These are phyloP conservation scores for Serranus cabrilla DNA, from an alignment of 2,797 vertebrate genomes.

Conservation along the genomic window DNA sequence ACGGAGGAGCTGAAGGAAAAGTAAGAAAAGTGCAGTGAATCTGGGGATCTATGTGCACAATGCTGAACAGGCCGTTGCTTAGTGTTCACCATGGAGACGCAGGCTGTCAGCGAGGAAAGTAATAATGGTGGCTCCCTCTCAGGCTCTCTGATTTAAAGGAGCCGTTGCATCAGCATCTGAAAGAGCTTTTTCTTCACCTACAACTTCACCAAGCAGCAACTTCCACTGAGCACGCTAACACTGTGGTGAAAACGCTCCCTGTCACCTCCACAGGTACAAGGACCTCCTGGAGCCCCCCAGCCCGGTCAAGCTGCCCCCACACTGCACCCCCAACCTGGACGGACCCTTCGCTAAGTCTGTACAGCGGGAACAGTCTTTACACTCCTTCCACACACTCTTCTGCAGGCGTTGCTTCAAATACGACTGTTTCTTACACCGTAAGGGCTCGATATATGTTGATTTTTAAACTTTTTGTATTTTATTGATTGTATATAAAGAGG, in stretches of 20 bases:
- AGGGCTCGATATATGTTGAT: constrained; percentile 22
- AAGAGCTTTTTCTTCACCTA: constrained; percentile 54
- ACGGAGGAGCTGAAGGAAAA: constrained; percentile 97
- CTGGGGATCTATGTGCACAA: constrained; percentile 44
- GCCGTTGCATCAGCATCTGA: constrained; percentile 66
- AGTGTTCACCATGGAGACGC: constrained; percentile 79
- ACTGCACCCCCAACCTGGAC: constrained; percentile 97
- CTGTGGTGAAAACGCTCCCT: neutral
- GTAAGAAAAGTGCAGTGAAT: constrained; percentile 83
- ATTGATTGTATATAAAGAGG: too few species aligned
- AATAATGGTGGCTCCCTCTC: constrained; percentile 73
- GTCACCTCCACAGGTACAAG: constrained; percentile 88
- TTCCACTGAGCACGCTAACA: neutral
- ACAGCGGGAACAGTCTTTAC: constrained; percentile 96
- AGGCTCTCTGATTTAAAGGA: constrained; percentile 56
- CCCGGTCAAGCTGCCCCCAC: constrained; percentile 91
- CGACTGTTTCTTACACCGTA: constrained; percentile 94
- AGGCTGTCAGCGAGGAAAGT: constrained; percentile 62
- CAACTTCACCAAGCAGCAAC: neutral
- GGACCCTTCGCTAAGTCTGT: constrained; percentile 96
- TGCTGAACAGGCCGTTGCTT: constrained; percentile 73
- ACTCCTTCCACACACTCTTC: constrained; percentile 99
- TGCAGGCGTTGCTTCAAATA: constrained; percentile 99
- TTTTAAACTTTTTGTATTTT: neutral
- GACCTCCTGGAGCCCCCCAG: constrained; percentile 92